A percentile compares a stretch with the other conserved stretches of the same genome.
Conservation (phyloP, 1,140 invertebrate genomes). For the Drosophila saltans region DNA sequence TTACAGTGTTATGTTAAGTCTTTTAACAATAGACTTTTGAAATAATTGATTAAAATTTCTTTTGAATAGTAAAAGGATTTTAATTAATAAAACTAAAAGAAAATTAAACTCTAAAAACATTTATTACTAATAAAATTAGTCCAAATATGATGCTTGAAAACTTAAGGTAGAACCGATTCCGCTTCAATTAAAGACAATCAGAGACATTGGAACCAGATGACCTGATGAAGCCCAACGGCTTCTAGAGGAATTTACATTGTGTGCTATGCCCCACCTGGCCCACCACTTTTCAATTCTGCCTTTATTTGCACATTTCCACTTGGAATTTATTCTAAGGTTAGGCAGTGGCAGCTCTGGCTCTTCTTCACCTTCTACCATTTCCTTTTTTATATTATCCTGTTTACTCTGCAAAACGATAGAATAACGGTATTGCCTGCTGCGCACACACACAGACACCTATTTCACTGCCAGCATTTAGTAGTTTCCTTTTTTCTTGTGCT, state of each 20-base stretch:
- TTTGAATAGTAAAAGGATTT: too few species aligned
- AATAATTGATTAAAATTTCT: too few species aligned
- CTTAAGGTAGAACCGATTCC: not conserved
- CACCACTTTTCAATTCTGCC: not conserved
- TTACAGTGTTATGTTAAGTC: too few species aligned
- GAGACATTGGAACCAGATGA: not conserved
- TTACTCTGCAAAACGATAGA: constrained; percentile 5
- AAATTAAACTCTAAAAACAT: too few species aligned
- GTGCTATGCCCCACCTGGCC: not conserved
- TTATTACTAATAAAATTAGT: too few species aligned
- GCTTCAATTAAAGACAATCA: not conserved
- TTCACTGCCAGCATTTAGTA: constrained; percentile 50
- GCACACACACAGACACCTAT: not conserved
- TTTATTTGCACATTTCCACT: constrained; percentile 4
- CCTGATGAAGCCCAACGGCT: too few species aligned
- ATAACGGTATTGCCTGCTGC: not conserved
- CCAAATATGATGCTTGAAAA: not conserved
- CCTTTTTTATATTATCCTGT: not conserved
- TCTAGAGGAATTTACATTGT: not conserved
- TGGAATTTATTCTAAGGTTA: not conserved
- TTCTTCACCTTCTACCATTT: not conserved
- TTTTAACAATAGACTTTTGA: too few species aligned
- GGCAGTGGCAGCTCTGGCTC: too few species aligned
- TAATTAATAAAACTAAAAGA: too few species aligned
- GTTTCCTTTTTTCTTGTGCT: constrained; percentile 26